These are phyloP conservation scores for Toxotes jaculatrix DNA, from an alignment of 2,113 vertebrate species.

Conservation along the genomic window DNA sequence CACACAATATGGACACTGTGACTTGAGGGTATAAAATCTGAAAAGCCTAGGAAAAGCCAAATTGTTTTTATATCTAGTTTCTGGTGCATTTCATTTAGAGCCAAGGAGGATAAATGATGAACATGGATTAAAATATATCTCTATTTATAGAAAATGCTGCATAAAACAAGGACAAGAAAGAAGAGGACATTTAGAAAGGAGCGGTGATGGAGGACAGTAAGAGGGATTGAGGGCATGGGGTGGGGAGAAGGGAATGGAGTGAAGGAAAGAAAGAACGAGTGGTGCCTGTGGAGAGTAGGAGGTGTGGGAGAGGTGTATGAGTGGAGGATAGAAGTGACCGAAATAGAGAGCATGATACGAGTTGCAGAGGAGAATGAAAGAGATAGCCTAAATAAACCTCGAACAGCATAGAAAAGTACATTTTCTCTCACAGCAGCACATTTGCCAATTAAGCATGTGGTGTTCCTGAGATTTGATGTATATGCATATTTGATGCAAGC, in stretches of 20 bases:
- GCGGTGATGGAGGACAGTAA: constrained; percentile 48
- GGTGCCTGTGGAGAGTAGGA: constrained; percentile 41
- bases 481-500: constrained; percentile 18
- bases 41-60: constrained; percentile 73
- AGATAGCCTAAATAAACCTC: constrained; percentile 39
- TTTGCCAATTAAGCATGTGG: constrained; percentile 11
- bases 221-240: constrained; percentile 61
- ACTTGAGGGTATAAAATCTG: constrained; percentile 74
- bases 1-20: constrained; percentile 70
- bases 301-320: constrained; percentile 57
- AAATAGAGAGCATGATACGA: constrained; percentile 51
- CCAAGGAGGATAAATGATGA: constrained; percentile 73
- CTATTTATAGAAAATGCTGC: constrained; percentile 70
- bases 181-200: constrained; percentile 63
- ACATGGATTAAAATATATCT: constrained; percentile 73
- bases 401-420: constrained; percentile 23
- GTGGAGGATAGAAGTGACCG: constrained; percentile 43
- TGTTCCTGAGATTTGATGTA: constrained; percentile 19
- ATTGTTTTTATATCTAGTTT: constrained; percentile 81
- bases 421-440: constrained; percentile 17
- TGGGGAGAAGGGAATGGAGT: constrained; percentile 48
- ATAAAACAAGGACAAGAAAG: constrained; percentile 76
- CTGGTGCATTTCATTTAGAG: constrained; percentile 75
- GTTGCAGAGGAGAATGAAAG: constrained; percentile 29
- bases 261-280: constrained; percentile 55